These are phyloP conservation scores for Proisotoma minuta DNA, from an alignment of 2,888 invertebrate genomes.

Conservation along the genomic window DNA sequence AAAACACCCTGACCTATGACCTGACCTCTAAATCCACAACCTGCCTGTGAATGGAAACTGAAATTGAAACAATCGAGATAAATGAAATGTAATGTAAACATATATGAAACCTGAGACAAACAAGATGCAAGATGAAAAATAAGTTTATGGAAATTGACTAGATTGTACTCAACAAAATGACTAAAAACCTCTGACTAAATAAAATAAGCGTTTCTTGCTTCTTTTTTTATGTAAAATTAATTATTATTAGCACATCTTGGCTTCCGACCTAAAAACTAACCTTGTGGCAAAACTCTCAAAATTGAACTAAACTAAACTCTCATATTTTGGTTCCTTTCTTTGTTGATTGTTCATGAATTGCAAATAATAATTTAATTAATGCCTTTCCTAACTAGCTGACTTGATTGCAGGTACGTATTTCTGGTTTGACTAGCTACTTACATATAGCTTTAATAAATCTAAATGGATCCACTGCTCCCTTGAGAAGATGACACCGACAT, in stretches of 20 bases:
- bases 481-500: constrained; percentile 16
- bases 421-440: too few relatives aligned
- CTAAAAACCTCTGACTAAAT: not conserved
- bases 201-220: not conserved
- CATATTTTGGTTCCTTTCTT: constrained; percentile 12
- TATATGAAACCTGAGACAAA: not conserved
- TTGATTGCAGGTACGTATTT: constrained; percentile 5
- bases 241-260: constrained; percentile 9
- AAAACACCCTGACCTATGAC: too few relatives aligned
- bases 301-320: too few relatives aligned
- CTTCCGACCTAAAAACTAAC: not conserved
- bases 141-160: not conserved
- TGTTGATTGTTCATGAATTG: constrained; percentile 9
- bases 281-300: too few relatives aligned
- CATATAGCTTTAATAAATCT: too few relatives aligned
- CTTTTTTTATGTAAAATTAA: not conserved
- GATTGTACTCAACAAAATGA: not conserved
- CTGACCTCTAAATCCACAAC: not conserved
- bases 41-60: too few relatives aligned
- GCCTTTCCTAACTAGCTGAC: not conserved
- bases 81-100: not conserved
- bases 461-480: not conserved
- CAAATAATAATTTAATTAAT: too few relatives aligned
- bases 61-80: not conserved
- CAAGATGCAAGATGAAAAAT: not conserved